Evolutionary conservation across 2,797 vertebrate species (phyloP).

Genomic region (Lutjanus campechanus): DNA sequence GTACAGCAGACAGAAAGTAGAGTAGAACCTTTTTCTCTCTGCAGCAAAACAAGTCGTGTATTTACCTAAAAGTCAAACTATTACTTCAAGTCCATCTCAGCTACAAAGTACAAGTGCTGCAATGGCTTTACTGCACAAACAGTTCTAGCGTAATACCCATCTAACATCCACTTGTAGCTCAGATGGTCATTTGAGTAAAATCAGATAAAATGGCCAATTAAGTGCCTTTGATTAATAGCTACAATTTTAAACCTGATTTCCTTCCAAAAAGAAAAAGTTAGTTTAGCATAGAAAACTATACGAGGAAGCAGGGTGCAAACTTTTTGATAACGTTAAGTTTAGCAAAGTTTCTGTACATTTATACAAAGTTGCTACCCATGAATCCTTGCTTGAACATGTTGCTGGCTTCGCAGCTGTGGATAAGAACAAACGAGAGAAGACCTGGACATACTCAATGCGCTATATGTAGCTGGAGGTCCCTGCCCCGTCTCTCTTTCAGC

Average conservation of each 20-base stretch:
- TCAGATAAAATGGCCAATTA: background rate
- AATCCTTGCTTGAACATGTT: too few species aligned
- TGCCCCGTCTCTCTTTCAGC: too few species aligned
- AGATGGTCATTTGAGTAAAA: background rate
- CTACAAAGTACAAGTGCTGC: rapidly evolving
- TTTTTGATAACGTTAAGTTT: background rate
- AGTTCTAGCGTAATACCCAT: background rate
- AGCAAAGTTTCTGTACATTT: background rate
- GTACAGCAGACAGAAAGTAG: background rate
- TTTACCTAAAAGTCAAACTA: background rate
- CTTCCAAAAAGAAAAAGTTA: too few species aligned
- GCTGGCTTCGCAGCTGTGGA: too few species aligned
- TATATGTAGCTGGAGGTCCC: too few species aligned
- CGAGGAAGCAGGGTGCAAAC: background rate
- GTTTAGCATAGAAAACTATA: background rate
- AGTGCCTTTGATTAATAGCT: background rate
- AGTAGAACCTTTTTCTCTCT: background rate
- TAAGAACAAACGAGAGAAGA: too few species aligned
- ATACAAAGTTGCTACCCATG: too few species aligned
- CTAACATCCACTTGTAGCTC: background rate
- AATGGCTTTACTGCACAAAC: background rate
- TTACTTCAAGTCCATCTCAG: background rate
- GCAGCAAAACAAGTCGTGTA: background rate
- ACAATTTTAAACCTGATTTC: background rate
- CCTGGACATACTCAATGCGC: too few species aligned